Base-by-base conservation (phyloP, 2,888 invertebrate genomes). In the Tiliacea aurago region DNA sequence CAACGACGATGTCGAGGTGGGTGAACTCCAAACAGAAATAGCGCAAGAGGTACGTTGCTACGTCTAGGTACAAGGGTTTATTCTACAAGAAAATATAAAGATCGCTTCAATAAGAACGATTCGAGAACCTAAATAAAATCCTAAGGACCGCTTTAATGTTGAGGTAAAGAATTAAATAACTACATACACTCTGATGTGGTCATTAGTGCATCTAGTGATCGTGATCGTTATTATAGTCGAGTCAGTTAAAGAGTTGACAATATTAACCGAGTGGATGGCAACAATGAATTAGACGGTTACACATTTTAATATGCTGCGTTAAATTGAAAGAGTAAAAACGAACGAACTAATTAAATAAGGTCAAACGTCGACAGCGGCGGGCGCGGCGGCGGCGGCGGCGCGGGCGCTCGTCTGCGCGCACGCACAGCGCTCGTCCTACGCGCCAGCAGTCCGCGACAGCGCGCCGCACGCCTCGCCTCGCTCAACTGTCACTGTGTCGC, bases 341-440 rank as follows among this genome's bases (percentile, higher is more conserved):
- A 95, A 93, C 94, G 93, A 94, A 95, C 93, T 95, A 96, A 96
- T 96, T 96, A 95, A 96, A 96, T 96, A 96, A 95, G 96, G 96
- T 96, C 96, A 96, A 95, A 93, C 94, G 95, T 94, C 93, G 88
- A 84, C 83, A 81, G 86, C 79, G 84, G 68, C 81, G 84, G 80
- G 83, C 80, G 77, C 73, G 80, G 73, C 87, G 86, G 87, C 88
- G 86, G 88, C 86, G 87, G 86, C 43, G 78, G 86, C 87, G 49
- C 64, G 84, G 81, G 18, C 86, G 86, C 83, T 84, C 86, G 87
- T 76, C 82, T 80, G 81, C 77, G 85, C 86, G 86, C 77, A 75
- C 81, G 83, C 84, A 71, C 77, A 83, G 78, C 84, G 90, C 85
- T 81, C 88, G 90, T 88, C 88, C 89, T 90, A 87, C 91, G 90